Conservation (phyloP, 2,113 vertebrate genomes). For the Rhagologus leucostigma region DNA sequence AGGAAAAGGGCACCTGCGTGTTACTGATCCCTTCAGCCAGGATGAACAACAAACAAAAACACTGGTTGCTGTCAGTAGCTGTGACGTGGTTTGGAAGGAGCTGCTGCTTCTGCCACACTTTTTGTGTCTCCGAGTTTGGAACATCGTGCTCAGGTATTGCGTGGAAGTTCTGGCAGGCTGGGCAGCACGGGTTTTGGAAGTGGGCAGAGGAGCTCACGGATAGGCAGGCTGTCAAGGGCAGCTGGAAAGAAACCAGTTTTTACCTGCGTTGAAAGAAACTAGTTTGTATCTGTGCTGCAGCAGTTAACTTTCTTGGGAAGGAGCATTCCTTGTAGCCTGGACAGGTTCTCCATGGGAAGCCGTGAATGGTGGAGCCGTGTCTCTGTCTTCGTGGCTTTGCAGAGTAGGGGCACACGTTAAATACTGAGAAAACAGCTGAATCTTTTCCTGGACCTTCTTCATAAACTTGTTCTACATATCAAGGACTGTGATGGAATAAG, state of each 20-base stretch:
- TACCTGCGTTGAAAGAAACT: background rate
- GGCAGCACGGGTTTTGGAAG: background rate
- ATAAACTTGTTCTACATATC: background rate
- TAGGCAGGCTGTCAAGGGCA: background rate
- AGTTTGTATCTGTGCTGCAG: background rate
- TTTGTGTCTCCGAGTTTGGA: background rate
- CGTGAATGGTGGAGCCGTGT: background rate
- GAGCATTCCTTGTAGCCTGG: background rate
- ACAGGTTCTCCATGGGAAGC: background rate
- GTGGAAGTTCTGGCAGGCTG: background rate
- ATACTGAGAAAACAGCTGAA: background rate
- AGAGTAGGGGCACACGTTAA: background rate
- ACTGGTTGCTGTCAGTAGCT: background rate
- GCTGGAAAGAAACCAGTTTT: background rate
- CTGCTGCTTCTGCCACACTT: background rate
- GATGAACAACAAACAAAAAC: background rate
- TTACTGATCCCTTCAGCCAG: background rate
- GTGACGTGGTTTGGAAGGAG: background rate
- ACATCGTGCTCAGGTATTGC: accelerated
- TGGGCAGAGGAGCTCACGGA: background rate
- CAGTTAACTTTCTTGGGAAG: background rate
- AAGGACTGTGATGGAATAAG: background rate
- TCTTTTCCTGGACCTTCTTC: background rate
- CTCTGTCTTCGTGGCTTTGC: background rate
- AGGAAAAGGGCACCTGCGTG: background rate